phyloP scores from a whole-genome alignment of 1,140 invertebrate genomes.

The Oreohelix idahoensis region DNA sequence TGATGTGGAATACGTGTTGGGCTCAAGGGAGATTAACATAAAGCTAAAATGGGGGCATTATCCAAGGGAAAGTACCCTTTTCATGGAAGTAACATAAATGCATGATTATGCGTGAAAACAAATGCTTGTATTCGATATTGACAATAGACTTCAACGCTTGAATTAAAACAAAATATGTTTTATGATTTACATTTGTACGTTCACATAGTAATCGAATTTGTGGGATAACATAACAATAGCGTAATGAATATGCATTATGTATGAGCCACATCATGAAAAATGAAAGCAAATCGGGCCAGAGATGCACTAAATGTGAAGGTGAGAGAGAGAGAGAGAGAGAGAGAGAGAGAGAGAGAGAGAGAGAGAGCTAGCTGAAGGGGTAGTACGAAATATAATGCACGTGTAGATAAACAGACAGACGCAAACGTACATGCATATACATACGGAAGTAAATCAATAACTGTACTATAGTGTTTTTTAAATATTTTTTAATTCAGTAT shows the following conservation, averaged over 20 bases:
- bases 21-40: not conserved
- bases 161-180: not conserved
- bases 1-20: not conserved
- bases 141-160: not conserved
- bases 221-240: not conserved
- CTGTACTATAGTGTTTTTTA: too few relatives aligned
- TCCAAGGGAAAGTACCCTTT: slow-evolving; percentile 5
- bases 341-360: too few relatives aligned
- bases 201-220: not conserved
- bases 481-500: too few relatives aligned
- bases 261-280: not conserved
- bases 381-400: too few relatives aligned
- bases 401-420: too few relatives aligned
- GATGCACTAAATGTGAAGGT: too few relatives aligned
- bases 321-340: too few relatives aligned
- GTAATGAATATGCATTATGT: not conserved
- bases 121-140: not conserved
- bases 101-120: not conserved
- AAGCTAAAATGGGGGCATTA: not conserved
- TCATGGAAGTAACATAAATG: not conserved
- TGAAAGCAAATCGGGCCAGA: too few relatives aligned
- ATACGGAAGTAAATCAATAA: too few relatives aligned
- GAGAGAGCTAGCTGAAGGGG: too few relatives aligned
- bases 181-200: not conserved
- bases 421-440: too few relatives aligned